phyloP scores from a whole-genome alignment of 1,140 invertebrate species.

The Prorops nasuta region DNA sequence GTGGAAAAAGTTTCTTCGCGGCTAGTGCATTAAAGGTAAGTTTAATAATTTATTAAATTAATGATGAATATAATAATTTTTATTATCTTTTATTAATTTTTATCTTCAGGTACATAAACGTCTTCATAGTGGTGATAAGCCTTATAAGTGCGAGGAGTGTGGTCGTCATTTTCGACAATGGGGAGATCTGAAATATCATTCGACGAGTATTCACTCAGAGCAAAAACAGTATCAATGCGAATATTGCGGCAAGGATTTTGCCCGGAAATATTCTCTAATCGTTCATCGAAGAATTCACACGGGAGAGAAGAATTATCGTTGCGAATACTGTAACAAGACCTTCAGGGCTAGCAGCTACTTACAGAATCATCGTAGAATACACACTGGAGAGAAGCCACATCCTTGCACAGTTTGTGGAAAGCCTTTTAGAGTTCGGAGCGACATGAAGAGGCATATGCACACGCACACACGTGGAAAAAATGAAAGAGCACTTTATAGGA shows the following conservation, averaged over 20 bases:
- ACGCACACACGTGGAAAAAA: constrained; percentile 64
- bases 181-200: constrained; percentile 89
- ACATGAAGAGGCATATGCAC: constrained; percentile 84
- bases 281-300: constrained; percentile 88
- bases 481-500: constrained; percentile 29
- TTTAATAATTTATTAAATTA: neutral
- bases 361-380: constrained; percentile 85
- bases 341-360: constrained; percentile 84
- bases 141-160: constrained; percentile 78
- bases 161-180: constrained; percentile 78
- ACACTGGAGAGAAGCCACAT: constrained; percentile 85
- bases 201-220: constrained; percentile 80
- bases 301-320: constrained; percentile 84
- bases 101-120: constrained; percentile 67
- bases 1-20: constrained; percentile 79
- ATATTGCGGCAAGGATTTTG: constrained; percentile 89
- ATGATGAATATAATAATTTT: neutral
- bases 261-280: constrained; percentile 90
- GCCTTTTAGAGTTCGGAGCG: constrained; percentile 79
- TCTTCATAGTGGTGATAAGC: constrained; percentile 75
- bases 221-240: constrained; percentile 85
- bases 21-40: constrained; percentile 72
- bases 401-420: constrained; percentile 76
- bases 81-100: neutral
- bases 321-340: constrained; percentile 80